Evolutionary conservation across 1,140 invertebrate genomes (phyloP).

Genomic region (Habropoda laboriosa): DNA sequence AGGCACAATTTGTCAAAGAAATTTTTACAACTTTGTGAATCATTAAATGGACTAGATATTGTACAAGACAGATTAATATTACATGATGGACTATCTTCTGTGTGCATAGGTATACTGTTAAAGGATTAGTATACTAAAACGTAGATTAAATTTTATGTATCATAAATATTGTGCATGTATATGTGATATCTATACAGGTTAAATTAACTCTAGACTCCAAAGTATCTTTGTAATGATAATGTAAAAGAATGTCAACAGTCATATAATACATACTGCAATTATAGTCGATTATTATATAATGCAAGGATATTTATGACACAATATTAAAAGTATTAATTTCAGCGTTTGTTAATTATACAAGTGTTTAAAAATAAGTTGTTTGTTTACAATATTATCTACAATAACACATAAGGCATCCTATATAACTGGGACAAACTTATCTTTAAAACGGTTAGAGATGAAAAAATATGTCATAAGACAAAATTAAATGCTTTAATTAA

Average conservation of each 20-base stretch:
- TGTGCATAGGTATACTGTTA: constrained; percentile 65
- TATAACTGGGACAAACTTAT: too few relatives aligned
- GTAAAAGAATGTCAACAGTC: too few relatives aligned
- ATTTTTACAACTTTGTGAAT: constrained; percentile 87
- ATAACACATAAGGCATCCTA: too few relatives aligned
- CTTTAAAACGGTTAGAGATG: too few relatives aligned
- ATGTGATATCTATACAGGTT: constrained; percentile 27
- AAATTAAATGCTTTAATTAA: too few relatives aligned
- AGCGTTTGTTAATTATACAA: not conserved
- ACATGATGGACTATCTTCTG: constrained; percentile 82
- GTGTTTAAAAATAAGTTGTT: not conserved
- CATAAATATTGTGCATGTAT: constrained; percentile 4
- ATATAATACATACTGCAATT: too few relatives aligned
- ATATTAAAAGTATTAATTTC: not conserved
- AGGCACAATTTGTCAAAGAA: constrained; percentile 87
- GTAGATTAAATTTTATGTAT: constrained; percentile 20
- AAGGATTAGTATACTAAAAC: constrained; percentile 37
- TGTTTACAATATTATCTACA: too few relatives aligned
- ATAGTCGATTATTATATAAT: too few relatives aligned
- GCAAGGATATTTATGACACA: not conserved
- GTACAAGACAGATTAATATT: constrained; percentile 81
- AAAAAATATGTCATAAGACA: too few relatives aligned
- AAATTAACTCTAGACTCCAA: too few relatives aligned
- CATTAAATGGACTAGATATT: constrained; percentile 82
- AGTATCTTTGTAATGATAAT: too few relatives aligned